Conservation (phyloP, 2,888 invertebrate genomes). For the Lagria hirta region DNA sequence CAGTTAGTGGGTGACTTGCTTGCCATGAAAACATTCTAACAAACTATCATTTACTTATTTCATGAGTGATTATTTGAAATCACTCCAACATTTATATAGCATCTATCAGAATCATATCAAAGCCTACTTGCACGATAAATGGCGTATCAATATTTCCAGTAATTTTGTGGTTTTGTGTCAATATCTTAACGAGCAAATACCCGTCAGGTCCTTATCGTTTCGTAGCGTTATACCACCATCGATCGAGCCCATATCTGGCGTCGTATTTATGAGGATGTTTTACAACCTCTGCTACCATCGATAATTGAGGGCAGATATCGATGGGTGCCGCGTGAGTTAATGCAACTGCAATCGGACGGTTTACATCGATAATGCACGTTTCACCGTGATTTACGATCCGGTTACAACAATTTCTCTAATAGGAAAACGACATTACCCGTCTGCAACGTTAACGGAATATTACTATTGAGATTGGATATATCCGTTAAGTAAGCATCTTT, state of each 20-base stretch:
- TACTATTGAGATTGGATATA: no score
- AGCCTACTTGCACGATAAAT: conserved; percentile 12
- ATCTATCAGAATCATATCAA: conserved; percentile 5
- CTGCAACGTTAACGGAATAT: no score
- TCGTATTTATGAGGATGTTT: conserved; percentile 26
- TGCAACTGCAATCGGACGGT: conserved; percentile 45
- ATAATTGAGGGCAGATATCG: conserved; percentile 37
- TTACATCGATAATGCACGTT: conserved; percentile 42
- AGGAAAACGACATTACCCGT: conserved; percentile 16
- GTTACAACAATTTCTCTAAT: conserved; percentile 27
- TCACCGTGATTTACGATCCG: conserved; percentile 34
- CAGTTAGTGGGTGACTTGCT: no score
- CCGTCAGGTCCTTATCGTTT: conserved; percentile 24
- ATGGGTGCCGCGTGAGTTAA: conserved; percentile 39
- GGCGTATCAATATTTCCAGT: conserved; percentile 17
- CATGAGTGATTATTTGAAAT: no score
- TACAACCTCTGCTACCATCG: conserved; percentile 33
- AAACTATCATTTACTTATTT: no score
- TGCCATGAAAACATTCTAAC: no score
- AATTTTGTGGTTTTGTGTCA: conserved; percentile 20
- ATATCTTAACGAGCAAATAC: conserved; percentile 30
- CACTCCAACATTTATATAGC: no score
- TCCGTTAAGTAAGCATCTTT: no score
- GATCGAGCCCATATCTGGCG: conserved; percentile 15
- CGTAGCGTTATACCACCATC: conserved; percentile 13